Evolutionary conservation across 1,140 invertebrate genomes (phyloP).

Genomic region (Drosophila biarmipes): DNA sequence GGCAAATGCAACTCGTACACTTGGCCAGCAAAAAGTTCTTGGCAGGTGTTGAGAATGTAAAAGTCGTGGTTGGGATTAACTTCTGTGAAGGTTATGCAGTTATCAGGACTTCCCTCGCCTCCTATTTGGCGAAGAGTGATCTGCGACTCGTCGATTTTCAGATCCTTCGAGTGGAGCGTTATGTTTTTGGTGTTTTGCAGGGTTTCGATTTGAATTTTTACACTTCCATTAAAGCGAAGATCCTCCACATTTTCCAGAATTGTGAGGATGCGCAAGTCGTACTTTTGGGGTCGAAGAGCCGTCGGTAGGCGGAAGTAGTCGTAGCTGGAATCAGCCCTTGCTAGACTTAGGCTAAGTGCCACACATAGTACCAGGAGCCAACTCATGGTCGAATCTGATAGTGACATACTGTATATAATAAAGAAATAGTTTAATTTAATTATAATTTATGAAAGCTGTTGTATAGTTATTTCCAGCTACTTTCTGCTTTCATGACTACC

Average conservation of each 20-base stretch:
- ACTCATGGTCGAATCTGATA: conserved; percentile 85
- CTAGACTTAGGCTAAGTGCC: conserved; percentile 21
- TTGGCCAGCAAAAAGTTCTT: conserved; percentile 84
- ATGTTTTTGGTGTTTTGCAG: conserved; percentile 87
- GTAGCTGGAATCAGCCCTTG: conserved; percentile 23
- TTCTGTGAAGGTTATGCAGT: conserved; percentile 66
- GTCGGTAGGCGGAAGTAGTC: conserved; percentile 87
- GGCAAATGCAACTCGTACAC: conserved; percentile 88
- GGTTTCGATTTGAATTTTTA: conserved; percentile 86
- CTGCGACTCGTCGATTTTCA: conserved; percentile 85
- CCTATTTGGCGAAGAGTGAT: conserved; percentile 79
- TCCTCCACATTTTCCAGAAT: conserved; percentile 72
- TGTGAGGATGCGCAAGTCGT: background rate
- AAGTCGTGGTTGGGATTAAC: conserved; percentile 88
- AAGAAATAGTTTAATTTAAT: too few relatives aligned
- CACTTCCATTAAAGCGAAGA: conserved; percentile 88
- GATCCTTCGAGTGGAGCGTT: conserved; percentile 88
- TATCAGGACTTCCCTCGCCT: conserved; percentile 22
- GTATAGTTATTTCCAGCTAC: too few relatives aligned
- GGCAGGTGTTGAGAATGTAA: conserved; percentile 86
- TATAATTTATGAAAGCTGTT: too few relatives aligned
- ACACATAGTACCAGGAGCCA: conserved; percentile 83
- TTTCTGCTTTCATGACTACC: too few relatives aligned
- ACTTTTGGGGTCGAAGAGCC: conserved; percentile 86
- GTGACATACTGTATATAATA: too few relatives aligned